Conservation (phyloP, 2,113 vertebrate genomes). For the Zapornia atra region DNA sequence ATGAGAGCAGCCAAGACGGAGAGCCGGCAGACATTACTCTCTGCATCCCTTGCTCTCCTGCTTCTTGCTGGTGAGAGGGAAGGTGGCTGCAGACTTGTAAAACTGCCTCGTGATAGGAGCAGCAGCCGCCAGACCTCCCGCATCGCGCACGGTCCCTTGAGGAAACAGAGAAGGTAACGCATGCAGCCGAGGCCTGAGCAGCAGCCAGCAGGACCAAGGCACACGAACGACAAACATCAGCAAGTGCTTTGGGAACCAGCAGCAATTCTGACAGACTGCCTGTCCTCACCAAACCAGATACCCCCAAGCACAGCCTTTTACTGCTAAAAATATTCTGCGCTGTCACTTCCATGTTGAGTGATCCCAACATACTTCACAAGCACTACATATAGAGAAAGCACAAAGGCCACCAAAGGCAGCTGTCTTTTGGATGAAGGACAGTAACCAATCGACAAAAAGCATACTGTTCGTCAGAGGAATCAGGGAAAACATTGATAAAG, state of each 20-base stretch:
- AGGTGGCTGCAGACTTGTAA: neutral
- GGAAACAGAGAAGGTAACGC: neutral
- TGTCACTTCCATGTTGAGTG: neutral
- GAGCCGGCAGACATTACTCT: neutral
- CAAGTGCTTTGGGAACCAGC: neutral
- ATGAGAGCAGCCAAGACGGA: rapidly evolving
- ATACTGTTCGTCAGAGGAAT: neutral
- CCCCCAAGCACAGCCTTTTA: neutral
- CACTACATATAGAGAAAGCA: neutral
- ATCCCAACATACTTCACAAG: neutral
- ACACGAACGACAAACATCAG: neutral
- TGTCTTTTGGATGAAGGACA: neutral
- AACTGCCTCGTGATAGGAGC: neutral
- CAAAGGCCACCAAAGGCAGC: neutral
- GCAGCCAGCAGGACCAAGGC: neutral
- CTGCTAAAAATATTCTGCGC: constrained; percentile 4
- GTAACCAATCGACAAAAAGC: neutral
- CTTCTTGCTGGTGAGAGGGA: neutral
- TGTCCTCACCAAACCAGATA: neutral
- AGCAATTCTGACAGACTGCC: neutral
- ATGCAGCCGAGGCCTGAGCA: rapidly evolving
- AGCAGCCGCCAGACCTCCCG: neutral
- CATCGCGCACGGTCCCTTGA: rapidly evolving
- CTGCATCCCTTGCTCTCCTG: neutral
- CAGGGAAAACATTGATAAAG: neutral